phyloP scores from a whole-genome alignment of 2,888 invertebrate species.

The Pterostichus madidus region DNA sequence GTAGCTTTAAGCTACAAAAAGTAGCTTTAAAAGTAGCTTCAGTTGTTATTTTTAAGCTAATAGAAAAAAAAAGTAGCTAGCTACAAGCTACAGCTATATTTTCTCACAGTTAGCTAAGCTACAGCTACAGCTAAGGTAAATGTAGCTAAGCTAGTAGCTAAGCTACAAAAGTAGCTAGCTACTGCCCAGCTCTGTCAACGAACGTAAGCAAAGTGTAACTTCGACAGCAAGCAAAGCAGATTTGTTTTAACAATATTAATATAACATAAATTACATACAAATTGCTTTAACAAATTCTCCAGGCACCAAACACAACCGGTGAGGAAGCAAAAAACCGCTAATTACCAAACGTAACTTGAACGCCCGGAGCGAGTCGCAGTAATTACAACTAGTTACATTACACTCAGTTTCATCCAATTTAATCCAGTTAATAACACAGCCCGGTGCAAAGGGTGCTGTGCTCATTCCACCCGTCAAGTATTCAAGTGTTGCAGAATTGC shows the following conservation, averaged over 20 bases:
- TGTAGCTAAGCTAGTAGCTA: too few relatives aligned
- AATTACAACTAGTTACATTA: slow-evolving; percentile 54
- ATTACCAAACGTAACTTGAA: slow-evolving; percentile 42
- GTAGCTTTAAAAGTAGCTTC: too few relatives aligned
- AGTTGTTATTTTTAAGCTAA: too few relatives aligned
- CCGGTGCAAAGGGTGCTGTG: slow-evolving; percentile 9
- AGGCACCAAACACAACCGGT: not conserved
- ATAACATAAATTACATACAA: slow-evolving; percentile 39
- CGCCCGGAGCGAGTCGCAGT: slow-evolving; percentile 24
- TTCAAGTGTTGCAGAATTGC: not conserved
- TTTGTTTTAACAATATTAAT: slow-evolving; percentile 32
- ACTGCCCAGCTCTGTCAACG: too few relatives aligned
- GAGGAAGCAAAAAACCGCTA: slow-evolving; percentile 41
- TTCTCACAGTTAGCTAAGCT: too few relatives aligned
- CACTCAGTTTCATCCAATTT: slow-evolving; percentile 52
- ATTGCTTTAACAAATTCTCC: slow-evolving; percentile 2
- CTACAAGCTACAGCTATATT: too few relatives aligned
- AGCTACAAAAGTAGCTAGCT: too few relatives aligned
- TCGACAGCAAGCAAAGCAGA: not conserved
- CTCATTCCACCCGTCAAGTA: not conserved
- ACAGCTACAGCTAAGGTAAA: too few relatives aligned
- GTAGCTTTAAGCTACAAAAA: too few relatives aligned
- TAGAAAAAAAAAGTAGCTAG: too few relatives aligned
- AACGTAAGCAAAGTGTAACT: too few relatives aligned
- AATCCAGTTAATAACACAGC: slow-evolving; percentile 43